A percentile compares a stretch with the other conserved stretches of the same genome.
Evolutionary conservation across 2,113 vertebrate species (phyloP).

Genomic region (Regulus satrapa): DNA sequence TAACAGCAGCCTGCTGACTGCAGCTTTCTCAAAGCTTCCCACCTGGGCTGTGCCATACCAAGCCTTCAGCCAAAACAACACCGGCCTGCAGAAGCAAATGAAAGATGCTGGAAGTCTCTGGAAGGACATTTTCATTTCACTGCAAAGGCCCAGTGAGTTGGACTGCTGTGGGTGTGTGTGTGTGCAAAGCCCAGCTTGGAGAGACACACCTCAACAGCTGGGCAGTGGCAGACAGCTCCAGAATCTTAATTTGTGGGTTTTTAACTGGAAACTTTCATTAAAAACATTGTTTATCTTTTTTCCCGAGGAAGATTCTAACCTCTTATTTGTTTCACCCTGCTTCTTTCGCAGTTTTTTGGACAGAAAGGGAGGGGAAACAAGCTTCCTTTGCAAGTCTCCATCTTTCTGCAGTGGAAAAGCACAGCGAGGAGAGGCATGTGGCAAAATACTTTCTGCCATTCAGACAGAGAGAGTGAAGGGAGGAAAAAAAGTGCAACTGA

Average conservation of each 20-base stretch:
- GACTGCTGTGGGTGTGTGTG: not conserved
- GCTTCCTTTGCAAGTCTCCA: not conserved
- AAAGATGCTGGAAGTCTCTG: not conserved
- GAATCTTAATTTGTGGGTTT: fast-evolving
- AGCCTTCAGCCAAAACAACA: not conserved
- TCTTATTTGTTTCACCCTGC: not conserved
- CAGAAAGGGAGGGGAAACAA: not conserved
- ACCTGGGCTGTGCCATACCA: not conserved
- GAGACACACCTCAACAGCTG: not conserved
- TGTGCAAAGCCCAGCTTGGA: not conserved
- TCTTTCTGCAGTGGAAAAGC: not conserved
- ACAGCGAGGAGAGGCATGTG: fast-evolving
- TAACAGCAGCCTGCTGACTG: not conserved
- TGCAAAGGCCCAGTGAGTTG: not conserved
- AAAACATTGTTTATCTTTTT: not conserved
- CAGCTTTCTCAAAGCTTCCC: not conserved
- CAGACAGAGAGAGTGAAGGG: not conserved
- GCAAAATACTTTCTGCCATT: not conserved
- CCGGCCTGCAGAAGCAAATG: fast-evolving
- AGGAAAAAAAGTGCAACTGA: not conserved
- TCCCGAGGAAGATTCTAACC: not conserved
- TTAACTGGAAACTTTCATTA: not conserved
- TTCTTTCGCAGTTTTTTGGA: not conserved
- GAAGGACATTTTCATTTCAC: not conserved
- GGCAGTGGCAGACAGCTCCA: not conserved